Percentiles rank a stretch among this genome's conserved stretches.
Conservation (phyloP, 2,113 vertebrate genomes). For the Epinephelus lanceolatus region DNA sequence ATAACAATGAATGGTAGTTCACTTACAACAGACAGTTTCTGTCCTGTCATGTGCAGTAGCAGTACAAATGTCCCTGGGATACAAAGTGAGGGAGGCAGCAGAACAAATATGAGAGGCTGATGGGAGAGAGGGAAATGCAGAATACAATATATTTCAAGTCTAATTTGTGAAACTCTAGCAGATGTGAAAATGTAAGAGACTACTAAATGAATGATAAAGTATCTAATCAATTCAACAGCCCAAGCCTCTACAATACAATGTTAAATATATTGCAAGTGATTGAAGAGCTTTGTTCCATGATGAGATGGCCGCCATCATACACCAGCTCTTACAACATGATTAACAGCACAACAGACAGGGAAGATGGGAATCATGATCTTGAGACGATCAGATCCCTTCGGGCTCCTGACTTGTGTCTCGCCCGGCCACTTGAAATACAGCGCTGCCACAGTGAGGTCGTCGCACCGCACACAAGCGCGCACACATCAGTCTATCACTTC, state of each 20-base stretch:
- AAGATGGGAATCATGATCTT: slow-evolving; percentile 5
- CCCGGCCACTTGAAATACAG: slow-evolving; percentile 32
- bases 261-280: slow-evolving; percentile 51
- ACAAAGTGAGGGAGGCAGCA: background rate
- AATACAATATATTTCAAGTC: slow-evolving; percentile 28
- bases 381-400: slow-evolving; percentile 22
- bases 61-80: background rate
- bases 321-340: slow-evolving; percentile 46
- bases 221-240: slow-evolving; percentile 47
- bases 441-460: slow-evolving; percentile 51
- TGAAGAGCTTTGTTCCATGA: slow-evolving; percentile 48
- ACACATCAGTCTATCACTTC: slow-evolving; percentile 44
- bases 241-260: slow-evolving; percentile 10
- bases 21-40: background rate
- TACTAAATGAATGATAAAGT: slow-evolving; percentile 43
- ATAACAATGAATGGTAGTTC: background rate
- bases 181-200: slow-evolving; percentile 34
- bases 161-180: slow-evolving; percentile 25
- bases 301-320: slow-evolving; percentile 45
- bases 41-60: background rate
- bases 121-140: slow-evolving; percentile 20
- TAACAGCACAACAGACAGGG: slow-evolving; percentile 37
- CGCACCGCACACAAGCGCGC: background rate
- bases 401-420: slow-evolving; percentile 33
- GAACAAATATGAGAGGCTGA: slow-evolving; percentile 12